These are phyloP conservation scores for Penelope pileata DNA, from an alignment of 2,113 vertebrate genomes.

Conservation along the genomic window DNA sequence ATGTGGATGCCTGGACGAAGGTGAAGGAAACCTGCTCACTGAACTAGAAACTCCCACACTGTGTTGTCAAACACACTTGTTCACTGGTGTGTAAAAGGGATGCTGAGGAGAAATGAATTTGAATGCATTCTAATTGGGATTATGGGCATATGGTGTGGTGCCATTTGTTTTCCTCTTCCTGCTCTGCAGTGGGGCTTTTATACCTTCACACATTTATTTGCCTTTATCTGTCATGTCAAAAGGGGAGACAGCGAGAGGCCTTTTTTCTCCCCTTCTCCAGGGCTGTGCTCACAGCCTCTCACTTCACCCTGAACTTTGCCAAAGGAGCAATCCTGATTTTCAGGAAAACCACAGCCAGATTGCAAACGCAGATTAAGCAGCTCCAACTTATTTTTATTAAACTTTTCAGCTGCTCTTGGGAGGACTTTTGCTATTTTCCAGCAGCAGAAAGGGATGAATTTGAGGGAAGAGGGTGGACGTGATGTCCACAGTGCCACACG, in stretches of 20 bases:
- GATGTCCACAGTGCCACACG: slow-evolving; percentile 5
- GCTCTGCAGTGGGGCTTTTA: slow-evolving; percentile 25
- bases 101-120: slow-evolving; percentile 24
- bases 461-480: background rate
- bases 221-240: slow-evolving; percentile 30
- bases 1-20: background rate
- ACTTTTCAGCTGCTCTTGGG: slow-evolving; percentile 30
- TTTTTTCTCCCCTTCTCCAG: background rate
- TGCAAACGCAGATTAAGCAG: background rate
- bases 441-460: background rate
- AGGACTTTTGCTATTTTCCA: slow-evolving; percentile 13
- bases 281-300: background rate
- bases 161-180: slow-evolving; percentile 55
- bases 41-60: slow-evolving; percentile 66
- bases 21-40: slow-evolving; percentile 43
- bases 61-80: slow-evolving; percentile 61
- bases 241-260: background rate
- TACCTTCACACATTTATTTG: slow-evolving; percentile 50
- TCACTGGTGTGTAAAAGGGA: slow-evolving; percentile 57
- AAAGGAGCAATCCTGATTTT: slow-evolving; percentile 3
- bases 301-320: background rate
- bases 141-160: background rate
- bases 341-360: background rate
- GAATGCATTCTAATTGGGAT: slow-evolving; percentile 57
- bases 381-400: background rate